Conservation (phyloP, 2,797 vertebrate genomes). For the Esox lucius region DNA sequence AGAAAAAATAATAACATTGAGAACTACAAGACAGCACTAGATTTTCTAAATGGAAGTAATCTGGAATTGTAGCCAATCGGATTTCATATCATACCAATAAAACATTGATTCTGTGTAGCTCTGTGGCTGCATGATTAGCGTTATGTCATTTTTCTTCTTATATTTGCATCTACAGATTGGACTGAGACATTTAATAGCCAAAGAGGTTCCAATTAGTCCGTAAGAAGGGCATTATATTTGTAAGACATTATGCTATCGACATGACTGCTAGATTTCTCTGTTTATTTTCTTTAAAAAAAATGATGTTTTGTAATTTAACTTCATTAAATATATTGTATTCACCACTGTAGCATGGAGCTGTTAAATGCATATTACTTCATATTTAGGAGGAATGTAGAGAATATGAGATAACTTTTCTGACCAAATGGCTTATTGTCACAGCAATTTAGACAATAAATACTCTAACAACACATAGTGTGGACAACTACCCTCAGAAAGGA, state of each 20-base stretch:
- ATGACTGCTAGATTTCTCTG: conserved; percentile 67
- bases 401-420: background rate
- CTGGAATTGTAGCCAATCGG: background rate
- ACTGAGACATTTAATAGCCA: background rate
- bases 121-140: background rate
- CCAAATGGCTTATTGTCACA: background rate
- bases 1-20: background rate
- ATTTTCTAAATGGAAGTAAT: background rate
- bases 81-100: background rate
- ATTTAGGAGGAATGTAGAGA: background rate
- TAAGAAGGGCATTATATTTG: conserved; percentile 41
- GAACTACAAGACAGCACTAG: background rate
- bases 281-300: conserved; percentile 70
- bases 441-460: background rate
- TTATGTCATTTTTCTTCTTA: background rate
- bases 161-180: background rate
- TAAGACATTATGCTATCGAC: conserved; percentile 60
- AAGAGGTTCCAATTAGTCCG: background rate
- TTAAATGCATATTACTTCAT: background rate
- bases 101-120: background rate
- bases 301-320: conserved; percentile 63
- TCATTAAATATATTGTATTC: conserved; percentile 72
- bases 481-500: background rate
- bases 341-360: conserved; percentile 44
- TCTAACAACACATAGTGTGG: background rate